A percentile compares a stretch with the other conserved stretches of the same genome.
Evolutionary conservation across 2,888 invertebrate genomes (phyloP).

Genomic region (Neoscelio sp.): DNA sequence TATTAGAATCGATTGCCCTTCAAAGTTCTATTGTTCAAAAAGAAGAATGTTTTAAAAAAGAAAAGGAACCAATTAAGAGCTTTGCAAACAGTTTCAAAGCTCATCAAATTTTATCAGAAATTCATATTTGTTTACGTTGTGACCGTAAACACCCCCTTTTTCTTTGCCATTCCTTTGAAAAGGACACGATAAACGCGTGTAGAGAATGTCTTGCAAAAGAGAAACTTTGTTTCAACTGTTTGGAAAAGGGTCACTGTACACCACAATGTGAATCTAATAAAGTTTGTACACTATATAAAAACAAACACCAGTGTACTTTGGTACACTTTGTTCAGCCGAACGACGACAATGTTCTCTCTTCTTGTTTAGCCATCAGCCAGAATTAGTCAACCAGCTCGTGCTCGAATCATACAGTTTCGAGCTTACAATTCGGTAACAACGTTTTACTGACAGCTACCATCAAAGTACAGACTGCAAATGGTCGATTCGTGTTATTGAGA

Average conservation of each 20-base stretch:
- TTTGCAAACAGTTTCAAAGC: too few species aligned
- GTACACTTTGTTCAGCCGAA: too few species aligned
- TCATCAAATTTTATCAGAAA: too few species aligned
- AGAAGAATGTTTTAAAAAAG: too few species aligned
- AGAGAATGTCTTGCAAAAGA: neutral
- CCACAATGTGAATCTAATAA: neutral
- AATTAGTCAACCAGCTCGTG: too few species aligned
- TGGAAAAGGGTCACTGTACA: neutral
- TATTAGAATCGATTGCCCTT: too few species aligned
- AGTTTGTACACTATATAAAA: neutral
- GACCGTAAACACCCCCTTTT: neutral
- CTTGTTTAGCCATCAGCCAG: too few species aligned
- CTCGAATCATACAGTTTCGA: too few species aligned
- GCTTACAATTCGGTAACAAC: too few species aligned
- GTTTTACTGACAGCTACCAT: neutral
- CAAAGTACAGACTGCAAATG: neutral
- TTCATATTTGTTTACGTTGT: slow-evolving; percentile 2
- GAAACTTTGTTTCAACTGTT: neutral
- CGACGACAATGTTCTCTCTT: too few species aligned
- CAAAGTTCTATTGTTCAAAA: too few species aligned
- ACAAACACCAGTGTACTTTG: neutral
- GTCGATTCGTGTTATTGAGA: neutral
- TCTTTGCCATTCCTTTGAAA: neutral
- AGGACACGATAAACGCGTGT: neutral
- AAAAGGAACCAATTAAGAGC: too few species aligned